Evolutionary conservation across 2,113 vertebrate species (phyloP).

Genomic region (Etheostoma spectabile): DNA sequence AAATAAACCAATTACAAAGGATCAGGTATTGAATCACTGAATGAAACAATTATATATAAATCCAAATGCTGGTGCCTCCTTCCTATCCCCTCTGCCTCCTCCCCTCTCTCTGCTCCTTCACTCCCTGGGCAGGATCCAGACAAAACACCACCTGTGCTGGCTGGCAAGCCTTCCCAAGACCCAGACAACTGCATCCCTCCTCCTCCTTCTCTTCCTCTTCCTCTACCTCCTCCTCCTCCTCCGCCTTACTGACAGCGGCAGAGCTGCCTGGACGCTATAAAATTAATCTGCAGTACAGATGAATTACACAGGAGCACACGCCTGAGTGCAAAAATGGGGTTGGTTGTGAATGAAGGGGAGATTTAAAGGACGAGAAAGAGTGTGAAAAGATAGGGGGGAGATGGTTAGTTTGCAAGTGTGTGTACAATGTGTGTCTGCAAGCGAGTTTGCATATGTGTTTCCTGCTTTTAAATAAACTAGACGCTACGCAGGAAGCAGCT

Average conservation of each 20-base stretch:
- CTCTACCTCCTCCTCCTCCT: constrained; percentile 29
- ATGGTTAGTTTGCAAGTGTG: neutral
- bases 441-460: constrained; percentile 23
- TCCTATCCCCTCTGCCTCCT: neutral
- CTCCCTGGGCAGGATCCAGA: constrained; percentile 67
- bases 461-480: constrained; percentile 27
- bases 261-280: constrained; percentile 62
- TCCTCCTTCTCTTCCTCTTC: constrained; percentile 19
- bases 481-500: constrained; percentile 19
- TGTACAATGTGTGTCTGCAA: neutral
- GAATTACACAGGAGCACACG: constrained; percentile 58
- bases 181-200: constrained; percentile 62
- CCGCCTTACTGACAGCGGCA: constrained; percentile 49
- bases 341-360: constrained; percentile 46
- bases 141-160: constrained; percentile 75
- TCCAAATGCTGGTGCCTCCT: constrained; percentile 47
- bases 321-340: constrained; percentile 55
- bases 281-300: constrained; percentile 74
- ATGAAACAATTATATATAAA: constrained; percentile 57
- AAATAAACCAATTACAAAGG: constrained; percentile 56
- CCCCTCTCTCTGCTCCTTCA: constrained; percentile 34
- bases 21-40: constrained; percentile 45
- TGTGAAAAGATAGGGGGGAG: neutral
- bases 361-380: constrained; percentile 10
- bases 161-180: constrained; percentile 59